Evolutionary conservation across 2,113 vertebrate genomes (phyloP).

Genomic region (Rhabdomys dilectus): DNA sequence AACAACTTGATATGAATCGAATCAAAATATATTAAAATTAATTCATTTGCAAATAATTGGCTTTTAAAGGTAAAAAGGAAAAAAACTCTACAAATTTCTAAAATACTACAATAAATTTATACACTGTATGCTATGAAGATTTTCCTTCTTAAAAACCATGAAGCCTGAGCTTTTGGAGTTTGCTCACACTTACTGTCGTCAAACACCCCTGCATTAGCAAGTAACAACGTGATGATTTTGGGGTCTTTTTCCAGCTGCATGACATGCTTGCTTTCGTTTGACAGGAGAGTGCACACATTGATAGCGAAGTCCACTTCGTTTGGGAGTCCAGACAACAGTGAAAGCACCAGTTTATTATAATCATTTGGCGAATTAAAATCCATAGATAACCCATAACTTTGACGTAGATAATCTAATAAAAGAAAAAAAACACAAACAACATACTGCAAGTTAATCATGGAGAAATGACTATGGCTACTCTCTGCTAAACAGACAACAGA

Average conservation of each 20-base stretch:
- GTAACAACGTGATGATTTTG: conserved; percentile 98
- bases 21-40: conserved; percentile 43
- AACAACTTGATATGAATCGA: background rate
- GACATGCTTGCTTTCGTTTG: conserved; percentile 99
- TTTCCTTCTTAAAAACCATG: background rate
- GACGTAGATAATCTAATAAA: conserved; percentile 97
- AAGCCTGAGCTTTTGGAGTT: background rate
- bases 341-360: conserved; percentile 99
- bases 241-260: conserved; percentile 99
- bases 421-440: background rate
- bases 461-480: background rate
- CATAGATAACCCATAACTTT: conserved; percentile 98
- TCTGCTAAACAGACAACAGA: background rate
- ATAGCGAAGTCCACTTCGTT: conserved; percentile 99
- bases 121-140: background rate
- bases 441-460: too few species aligned
- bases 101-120: background rate
- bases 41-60: conserved; percentile 10
- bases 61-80: background rate
- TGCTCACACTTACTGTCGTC: conserved; percentile 95
- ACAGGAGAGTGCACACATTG: conserved; percentile 99
- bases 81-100: background rate
- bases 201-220: conserved; percentile 98
- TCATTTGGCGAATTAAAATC: conserved; percentile 97
- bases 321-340: conserved; percentile 98